Evolutionary conservation across 2,113 vertebrate species (phyloP).

Genomic region (Leptodactylus fuscus): DNA sequence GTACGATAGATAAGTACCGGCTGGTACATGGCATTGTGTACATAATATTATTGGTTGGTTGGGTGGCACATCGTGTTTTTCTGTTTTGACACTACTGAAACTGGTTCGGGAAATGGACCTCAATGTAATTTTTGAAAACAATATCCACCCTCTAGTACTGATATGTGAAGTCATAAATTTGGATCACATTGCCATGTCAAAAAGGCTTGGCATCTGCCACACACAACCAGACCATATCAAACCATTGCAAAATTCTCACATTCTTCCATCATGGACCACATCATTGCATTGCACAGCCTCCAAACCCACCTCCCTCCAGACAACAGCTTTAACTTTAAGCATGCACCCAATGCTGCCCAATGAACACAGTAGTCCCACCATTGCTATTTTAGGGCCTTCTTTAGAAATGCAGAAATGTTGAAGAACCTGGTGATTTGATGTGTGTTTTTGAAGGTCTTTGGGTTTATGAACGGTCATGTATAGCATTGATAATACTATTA

Average conservation of each 20-base stretch:
- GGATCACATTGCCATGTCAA: conserved; percentile 14
- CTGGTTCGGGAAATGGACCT: neutral
- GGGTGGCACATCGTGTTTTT: too few species aligned
- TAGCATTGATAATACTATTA: neutral
- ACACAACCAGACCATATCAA: neutral
- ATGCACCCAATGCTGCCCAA: conserved; percentile 40
- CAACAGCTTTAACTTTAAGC: conserved; percentile 3
- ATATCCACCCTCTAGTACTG: neutral
- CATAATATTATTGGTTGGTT: too few species aligned
- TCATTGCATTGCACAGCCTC: neutral
- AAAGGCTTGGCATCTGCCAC: conserved; percentile 31
- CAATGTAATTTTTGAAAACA: neutral
- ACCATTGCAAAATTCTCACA: neutral
- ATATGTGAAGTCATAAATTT: neutral
- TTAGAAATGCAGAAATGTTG: neutral
- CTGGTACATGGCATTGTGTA: too few species aligned
- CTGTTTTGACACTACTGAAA: too few species aligned
- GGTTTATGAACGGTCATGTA: neutral
- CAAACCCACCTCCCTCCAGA: conserved; percentile 40
- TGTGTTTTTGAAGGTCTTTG: neutral
- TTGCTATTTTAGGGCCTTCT: conserved; percentile 24
- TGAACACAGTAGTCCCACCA: conserved; percentile 17
- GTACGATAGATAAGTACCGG: too few species aligned
- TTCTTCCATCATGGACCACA: neutral
- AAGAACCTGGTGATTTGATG: neutral